Base-by-base conservation (phyloP, 1,140 invertebrate species). In the Marisa cornuarietis region DNA sequence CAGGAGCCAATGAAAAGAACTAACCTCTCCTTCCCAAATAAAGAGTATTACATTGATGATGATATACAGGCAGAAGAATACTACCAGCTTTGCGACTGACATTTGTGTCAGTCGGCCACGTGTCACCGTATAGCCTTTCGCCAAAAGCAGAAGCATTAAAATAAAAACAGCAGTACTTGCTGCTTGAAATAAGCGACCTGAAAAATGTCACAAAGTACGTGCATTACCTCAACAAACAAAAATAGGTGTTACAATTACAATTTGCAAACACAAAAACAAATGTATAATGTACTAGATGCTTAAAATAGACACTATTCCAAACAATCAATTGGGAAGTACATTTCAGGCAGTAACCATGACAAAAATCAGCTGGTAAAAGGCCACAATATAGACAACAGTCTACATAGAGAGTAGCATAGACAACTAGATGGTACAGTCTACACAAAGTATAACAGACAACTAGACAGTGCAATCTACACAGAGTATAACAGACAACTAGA, bases 121-220 rank as follows among this genome's bases (percentile, higher is more conserved):
- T 0, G 96, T 98, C 20, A 98, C 94, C 0, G 96, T 98, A 87
- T 95, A 98, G 6, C 97, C 96, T 90, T 98, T 96, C 0, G 95
- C 96, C 86, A 97, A 91, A 24, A 98, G 90, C 42, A 98, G 91
- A 51, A 98, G 91, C 58, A 98, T 91, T 1, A 96, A 86, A 0
- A 97, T 92, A 84, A 96, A 97, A 0, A 88, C 75, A 62, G 90
- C 87, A 94, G 95, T 72, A 82, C 95, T 94, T 22, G 93, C 89
- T 3, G 95, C 93, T 90, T 95, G 94, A 74, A 95, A 91, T 51
- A 95, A 91, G 85, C 94, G 93, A 58, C 94, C 96, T 95, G 89
- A 54, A 92, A 90, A 84, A 26, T 22, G 71, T 26, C 22, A 71
- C 26, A n/a, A n/a, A n/a, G n/a, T n/a, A n/a, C n/a, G n/a, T n/a